Conservation (phyloP, 2,113 vertebrate species). For the Saimiri boliviensis region DNA sequence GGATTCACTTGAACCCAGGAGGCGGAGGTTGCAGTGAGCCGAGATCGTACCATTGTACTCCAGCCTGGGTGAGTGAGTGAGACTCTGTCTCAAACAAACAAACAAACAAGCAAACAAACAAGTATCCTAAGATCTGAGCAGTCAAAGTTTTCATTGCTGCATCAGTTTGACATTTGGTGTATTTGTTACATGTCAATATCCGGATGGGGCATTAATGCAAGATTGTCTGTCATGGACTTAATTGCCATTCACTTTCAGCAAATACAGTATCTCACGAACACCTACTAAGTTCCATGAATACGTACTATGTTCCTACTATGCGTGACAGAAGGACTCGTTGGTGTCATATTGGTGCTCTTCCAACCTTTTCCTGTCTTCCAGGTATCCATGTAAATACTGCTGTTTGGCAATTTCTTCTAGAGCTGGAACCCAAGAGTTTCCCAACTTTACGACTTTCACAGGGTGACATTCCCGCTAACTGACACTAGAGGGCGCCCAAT, state of each 20-base stretch:
- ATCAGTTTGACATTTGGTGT: background rate
- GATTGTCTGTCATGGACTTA: background rate
- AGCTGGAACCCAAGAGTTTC: background rate
- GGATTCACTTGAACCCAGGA: background rate
- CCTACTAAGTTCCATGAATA: background rate
- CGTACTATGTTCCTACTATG: background rate
- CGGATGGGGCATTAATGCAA: background rate
- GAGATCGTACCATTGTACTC: background rate
- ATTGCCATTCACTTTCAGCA: background rate
- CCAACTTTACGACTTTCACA: background rate
- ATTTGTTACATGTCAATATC: background rate
- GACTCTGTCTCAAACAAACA: background rate
- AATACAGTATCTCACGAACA: background rate
- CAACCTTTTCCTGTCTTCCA: background rate
- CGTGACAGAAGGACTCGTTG: background rate
- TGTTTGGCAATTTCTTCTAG: background rate
- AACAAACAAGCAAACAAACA: no score
- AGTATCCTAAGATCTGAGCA: background rate
- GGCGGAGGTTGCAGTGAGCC: background rate
- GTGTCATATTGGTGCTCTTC: background rate
- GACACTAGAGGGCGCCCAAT: constrained; percentile 72
- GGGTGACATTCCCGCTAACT: background rate
- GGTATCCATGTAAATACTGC: background rate
- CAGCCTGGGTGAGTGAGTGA: background rate
- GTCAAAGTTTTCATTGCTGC: background rate